A percentile compares a stretch with the other conserved stretches of the same genome.
These are phyloP conservation scores for Holocentrus rufus DNA, from an alignment of 2,797 vertebrate species.

Conservation along the genomic window DNA sequence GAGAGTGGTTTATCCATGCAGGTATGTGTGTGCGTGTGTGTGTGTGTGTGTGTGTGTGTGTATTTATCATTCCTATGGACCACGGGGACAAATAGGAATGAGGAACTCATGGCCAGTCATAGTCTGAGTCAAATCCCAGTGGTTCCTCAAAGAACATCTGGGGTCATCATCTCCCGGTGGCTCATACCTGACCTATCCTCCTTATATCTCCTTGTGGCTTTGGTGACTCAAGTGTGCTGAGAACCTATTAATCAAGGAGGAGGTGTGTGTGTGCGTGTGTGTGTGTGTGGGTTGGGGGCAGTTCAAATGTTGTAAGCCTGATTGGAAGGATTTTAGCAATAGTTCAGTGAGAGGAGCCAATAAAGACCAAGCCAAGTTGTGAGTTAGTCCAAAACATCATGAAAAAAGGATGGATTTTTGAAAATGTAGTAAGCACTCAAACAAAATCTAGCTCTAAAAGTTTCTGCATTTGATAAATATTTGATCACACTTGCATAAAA, in stretches of 20 bases:
- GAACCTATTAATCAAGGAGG: background rate
- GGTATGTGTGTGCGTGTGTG: conserved; percentile 16
- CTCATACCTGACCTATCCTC: conserved; percentile 65
- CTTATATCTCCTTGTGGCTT: conserved; percentile 56
- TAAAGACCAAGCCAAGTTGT: background rate
- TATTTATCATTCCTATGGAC: conserved; percentile 49
- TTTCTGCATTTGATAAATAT: no score
- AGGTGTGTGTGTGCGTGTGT: no score
- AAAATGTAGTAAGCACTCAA: no score
- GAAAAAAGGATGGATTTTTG: background rate
- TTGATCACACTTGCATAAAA: no score
- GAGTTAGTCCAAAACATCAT: background rate
- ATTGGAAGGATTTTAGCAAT: conserved; percentile 29
- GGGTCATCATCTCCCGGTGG: conserved; percentile 70
- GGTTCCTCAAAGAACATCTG: conserved; percentile 71
- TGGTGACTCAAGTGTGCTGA: conserved; percentile 58
- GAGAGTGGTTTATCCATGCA: conserved; percentile 26
- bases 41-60: conserved; percentile 4
- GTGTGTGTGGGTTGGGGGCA: no score
- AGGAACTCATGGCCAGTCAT: conserved; percentile 70
- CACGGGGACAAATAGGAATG: conserved; percentile 61
- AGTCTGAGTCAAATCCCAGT: conserved; percentile 74
- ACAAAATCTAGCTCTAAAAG: no score
- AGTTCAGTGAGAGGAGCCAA: conserved; percentile 6
- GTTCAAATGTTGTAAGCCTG: conserved; percentile 40